These are phyloP conservation scores for Stomatorhinus walkeri DNA, from an alignment of 2,797 vertebrate species.

Conservation along the genomic window DNA sequence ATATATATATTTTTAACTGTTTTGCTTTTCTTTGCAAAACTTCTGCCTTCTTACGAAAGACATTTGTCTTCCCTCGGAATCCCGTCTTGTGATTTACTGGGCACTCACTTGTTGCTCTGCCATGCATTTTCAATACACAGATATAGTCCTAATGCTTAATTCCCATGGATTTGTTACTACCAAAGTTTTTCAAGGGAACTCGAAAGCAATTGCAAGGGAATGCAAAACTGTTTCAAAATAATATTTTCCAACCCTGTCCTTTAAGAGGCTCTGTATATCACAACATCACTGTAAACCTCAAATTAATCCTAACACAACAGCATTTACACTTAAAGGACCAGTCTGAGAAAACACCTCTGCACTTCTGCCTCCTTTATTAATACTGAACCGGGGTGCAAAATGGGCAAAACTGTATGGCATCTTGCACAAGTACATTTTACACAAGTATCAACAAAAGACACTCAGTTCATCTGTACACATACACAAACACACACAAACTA, in stretches of 20 bases:
- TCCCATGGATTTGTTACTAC: neutral
- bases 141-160: neutral
- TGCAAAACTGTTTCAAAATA: neutral
- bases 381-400: neutral
- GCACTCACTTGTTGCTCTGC: neutral
- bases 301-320: neutral
- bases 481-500: neutral
- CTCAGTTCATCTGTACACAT: neutral
- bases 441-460: neutral
- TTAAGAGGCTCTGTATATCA: neutral
- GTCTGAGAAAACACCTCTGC: neutral
- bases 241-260: neutral
- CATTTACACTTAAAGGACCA: neutral
- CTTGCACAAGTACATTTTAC: neutral
- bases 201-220: neutral
- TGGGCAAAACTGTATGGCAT: neutral
- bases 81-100: neutral
- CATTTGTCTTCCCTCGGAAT: neutral
- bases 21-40: neutral
- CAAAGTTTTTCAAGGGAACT: neutral
- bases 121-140: neutral
- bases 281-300: neutral
- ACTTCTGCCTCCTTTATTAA: neutral
- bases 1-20: neutral
- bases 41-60: neutral